Conservation (phyloP, 1,140 invertebrate genomes). For the Leptonema lineaticorne region DNA sequence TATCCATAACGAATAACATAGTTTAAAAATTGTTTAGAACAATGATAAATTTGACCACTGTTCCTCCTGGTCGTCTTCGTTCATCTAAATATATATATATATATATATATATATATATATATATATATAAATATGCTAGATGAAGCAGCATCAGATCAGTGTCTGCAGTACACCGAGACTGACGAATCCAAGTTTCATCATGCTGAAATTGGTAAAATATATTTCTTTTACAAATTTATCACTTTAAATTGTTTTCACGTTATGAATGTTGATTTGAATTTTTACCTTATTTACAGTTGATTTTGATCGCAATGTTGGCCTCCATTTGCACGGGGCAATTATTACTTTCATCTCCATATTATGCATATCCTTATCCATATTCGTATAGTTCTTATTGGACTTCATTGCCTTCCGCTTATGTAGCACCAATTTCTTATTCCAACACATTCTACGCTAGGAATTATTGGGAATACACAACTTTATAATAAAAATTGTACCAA, state of each 20-base stretch:
- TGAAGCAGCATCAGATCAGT: not conserved
- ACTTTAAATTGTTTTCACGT: not conserved
- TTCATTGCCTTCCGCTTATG: conserved; percentile 42
- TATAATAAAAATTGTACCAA: not conserved
- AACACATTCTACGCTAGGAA: conserved; percentile 45
- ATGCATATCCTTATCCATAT: conserved; percentile 47
- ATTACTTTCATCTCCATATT: conserved; percentile 47
- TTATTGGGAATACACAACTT: conserved; percentile 19
- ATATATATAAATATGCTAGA: not conserved
- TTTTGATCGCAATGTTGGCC: conserved; percentile 40
- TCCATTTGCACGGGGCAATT: conserved; percentile 46
- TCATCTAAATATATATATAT: not conserved
- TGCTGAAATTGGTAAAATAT: not conserved
- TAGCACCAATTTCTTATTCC: conserved; percentile 46
- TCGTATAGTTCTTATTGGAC: conserved; percentile 44
- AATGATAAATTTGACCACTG: no score
- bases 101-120: not conserved
- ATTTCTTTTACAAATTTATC: not conserved
- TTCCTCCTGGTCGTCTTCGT: no score
- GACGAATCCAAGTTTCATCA: not conserved
- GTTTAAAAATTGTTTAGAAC: no score
- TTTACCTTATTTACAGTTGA: conserved; percentile 20
- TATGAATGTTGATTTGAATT: conserved; percentile 15
- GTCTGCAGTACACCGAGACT: not conserved
- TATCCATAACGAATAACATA: no score